Percentiles rank a stretch among this genome's conserved stretches.
These are phyloP conservation scores for Smittia aterrima DNA, from an alignment of 2,888 invertebrate genomes.

Conservation along the genomic window DNA sequence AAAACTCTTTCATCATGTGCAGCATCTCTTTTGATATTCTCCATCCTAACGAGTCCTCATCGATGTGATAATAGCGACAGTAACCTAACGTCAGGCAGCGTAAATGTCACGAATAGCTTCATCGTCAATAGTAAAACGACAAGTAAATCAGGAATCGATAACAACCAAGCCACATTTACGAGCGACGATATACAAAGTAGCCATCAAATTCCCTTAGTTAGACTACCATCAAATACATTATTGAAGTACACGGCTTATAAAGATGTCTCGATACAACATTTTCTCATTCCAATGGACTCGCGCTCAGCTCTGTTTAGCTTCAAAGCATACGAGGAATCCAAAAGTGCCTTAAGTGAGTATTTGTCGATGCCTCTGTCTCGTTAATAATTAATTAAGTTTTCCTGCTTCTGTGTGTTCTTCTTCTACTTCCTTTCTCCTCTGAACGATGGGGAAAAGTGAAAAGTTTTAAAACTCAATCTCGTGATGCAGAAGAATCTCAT, in stretches of 20 bases:
- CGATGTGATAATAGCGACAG: constrained; percentile 36
- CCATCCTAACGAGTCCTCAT: constrained; percentile 23
- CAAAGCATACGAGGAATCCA: constrained; percentile 53
- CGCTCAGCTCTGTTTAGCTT: constrained; percentile 54
- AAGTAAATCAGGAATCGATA: background rate
- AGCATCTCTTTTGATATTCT: constrained; percentile 17
- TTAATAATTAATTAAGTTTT: constrained; percentile 17
- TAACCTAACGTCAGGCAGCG: constrained; percentile 8
- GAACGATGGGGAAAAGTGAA: too few relatives aligned
- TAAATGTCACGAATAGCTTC: constrained; percentile 31
- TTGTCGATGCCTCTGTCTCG: background rate
- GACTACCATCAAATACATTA: constrained; percentile 55
- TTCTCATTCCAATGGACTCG: constrained; percentile 57
- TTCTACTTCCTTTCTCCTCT: too few relatives aligned
- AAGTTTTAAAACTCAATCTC: too few relatives aligned
- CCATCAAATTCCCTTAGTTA: constrained; percentile 49
- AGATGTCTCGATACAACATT: constrained; percentile 61
- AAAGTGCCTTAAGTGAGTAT: constrained; percentile 54
- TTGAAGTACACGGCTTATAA: constrained; percentile 59
- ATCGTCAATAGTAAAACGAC: constrained; percentile 11
- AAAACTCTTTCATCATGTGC: background rate
- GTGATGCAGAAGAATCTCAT: too few relatives aligned
- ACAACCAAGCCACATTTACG: constrained; percentile 10
- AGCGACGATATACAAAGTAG: constrained; percentile 34
- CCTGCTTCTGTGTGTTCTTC: too few relatives aligned